Evolutionary conservation across 2,113 vertebrate genomes (phyloP).

Genomic region (Myotis yumanensis): DNA sequence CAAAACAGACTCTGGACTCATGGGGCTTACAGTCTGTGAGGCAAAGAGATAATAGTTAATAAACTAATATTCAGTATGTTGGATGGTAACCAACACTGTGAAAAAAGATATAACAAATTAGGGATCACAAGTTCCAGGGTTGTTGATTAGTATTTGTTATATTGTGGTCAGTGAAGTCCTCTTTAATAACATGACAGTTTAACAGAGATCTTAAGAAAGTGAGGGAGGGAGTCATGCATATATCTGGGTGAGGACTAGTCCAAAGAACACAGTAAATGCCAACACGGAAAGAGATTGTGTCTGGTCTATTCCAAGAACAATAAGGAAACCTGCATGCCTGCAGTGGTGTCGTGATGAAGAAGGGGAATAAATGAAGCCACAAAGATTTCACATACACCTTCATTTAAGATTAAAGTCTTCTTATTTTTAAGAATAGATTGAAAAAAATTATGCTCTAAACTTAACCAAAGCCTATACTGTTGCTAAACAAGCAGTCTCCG

Average conservation of each 20-base stretch:
- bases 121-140: background rate
- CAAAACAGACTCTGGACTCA: background rate
- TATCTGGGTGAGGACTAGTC: background rate
- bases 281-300: background rate
- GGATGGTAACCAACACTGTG: conserved; percentile 3
- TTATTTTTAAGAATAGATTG: background rate
- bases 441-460: background rate
- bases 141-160: conserved; percentile 10
- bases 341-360: background rate
- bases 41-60: background rate
- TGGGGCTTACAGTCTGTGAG: background rate
- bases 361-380: background rate
- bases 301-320: background rate
- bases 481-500: background rate
- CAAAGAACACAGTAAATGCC: background rate
- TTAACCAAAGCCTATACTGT: background rate
- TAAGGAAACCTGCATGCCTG: background rate
- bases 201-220: background rate
- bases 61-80: conserved; percentile 27
- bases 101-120: conserved; percentile 43
- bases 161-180: background rate
- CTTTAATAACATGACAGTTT: background rate
- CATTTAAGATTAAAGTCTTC: background rate
- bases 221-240: background rate
- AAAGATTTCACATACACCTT: background rate